Evolutionary conservation across 1,140 invertebrate genomes (phyloP), one percentile per base, ranked within the genome.

Genomic region (Psilanteris sp.): DNA sequence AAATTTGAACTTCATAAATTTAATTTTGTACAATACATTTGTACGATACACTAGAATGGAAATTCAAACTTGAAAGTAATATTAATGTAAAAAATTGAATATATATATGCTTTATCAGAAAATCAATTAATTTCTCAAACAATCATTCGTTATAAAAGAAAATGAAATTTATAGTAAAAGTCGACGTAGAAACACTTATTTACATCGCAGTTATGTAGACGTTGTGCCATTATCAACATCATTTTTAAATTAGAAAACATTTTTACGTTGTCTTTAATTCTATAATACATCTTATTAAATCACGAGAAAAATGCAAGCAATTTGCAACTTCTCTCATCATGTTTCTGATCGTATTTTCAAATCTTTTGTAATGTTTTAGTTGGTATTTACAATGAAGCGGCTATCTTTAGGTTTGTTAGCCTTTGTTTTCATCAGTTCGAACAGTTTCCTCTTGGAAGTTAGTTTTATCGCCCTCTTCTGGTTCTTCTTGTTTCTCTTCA

Each of bases 351-450:
- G 6, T 31, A 9, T 18, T 3, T 31, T 24, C 3, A 26, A 20
- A 20, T 46, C 46, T 8, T 9, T 13, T 15, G 24, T n/a, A 13
- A 1, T 32, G 3, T 31, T 26, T 20, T 0, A 24, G 13, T 26
- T 7, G 10, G 48, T 54, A 67, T 68, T 77, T 64, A 79, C 64
- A 66, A 18, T n/a, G n/a, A 10, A 43, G 14, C 76, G 72, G 8
- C 10, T 22, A 18, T 5, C 10, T 9, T 36, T 39, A 3, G 1
- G 3, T 26, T 67, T 80, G 83, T 70, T 88, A 88, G 74, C 83
- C 86, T 78, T 83, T 83, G 29, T 81, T 75, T 14, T 79, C 74
- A 7, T 67, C 48, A 18, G 34, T 46, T 13, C 62, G 46, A 9
- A 50, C 13, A 0, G 70, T 44, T 13, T 67, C 39, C 3, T 81